Evolutionary conservation across 2,113 vertebrate genomes (phyloP).

Genomic region (Triplophysa rosa): DNA sequence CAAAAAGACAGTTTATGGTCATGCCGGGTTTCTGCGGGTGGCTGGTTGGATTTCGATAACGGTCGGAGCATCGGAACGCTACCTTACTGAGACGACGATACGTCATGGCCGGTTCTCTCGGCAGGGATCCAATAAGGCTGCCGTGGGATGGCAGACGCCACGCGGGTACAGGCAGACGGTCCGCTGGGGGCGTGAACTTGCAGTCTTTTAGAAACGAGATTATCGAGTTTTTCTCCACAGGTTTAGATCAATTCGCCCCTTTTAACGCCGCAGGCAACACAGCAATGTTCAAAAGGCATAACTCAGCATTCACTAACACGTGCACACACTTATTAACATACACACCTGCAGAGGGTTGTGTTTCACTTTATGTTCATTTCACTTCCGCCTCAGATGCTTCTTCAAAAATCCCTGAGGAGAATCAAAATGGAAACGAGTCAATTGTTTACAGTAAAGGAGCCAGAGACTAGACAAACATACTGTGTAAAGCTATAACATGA

Average conservation of each 20-base stretch:
- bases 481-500: too few species aligned
- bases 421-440: too few species aligned
- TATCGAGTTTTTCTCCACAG: constrained; percentile 70
- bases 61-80: constrained; percentile 65
- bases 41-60: constrained; percentile 20
- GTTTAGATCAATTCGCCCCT: constrained; percentile 74
- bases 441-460: too few species aligned
- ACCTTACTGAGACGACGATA: constrained; percentile 59
- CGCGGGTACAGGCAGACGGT: constrained; percentile 19
- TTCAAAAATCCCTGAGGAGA: too few species aligned
- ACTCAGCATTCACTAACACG: background rate
- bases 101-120: constrained; percentile 25
- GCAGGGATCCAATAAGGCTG: constrained; percentile 45
- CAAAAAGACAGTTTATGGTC: constrained; percentile 23
- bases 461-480: too few species aligned
- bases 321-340: background rate
- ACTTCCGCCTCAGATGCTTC: background rate
- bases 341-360: constrained; percentile 8
- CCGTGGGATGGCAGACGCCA: constrained; percentile 33
- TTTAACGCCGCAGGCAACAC: constrained; percentile 72
- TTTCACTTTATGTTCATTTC: background rate
- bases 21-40: constrained; percentile 21
- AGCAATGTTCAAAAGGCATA: constrained; percentile 37
- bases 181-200: constrained; percentile 10
- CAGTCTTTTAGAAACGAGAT: constrained; percentile 61